These are phyloP conservation scores for Diarsia rubi DNA, from an alignment of 2,888 invertebrate genomes.

Conservation along the genomic window DNA sequence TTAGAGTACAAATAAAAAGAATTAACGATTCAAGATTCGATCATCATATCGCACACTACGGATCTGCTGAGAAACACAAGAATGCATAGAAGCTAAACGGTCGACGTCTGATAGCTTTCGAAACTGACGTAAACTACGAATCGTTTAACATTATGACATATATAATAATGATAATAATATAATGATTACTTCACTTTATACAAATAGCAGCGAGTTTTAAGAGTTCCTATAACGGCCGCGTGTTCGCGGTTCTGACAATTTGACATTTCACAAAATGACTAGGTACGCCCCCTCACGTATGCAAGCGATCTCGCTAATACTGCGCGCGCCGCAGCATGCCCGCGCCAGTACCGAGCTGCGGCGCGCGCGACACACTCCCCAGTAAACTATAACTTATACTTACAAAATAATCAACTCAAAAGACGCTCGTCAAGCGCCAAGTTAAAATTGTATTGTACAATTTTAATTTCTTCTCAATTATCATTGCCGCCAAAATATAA, in stretches of 20 bases:
- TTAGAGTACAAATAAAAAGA: slow-evolving; percentile 42
- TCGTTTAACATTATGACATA: slow-evolving; percentile 88
- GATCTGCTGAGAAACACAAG: slow-evolving; percentile 51
- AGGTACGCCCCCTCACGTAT: slow-evolving; percentile 85
- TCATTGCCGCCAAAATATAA: slow-evolving; percentile 63
- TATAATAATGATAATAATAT: slow-evolving; percentile 89
- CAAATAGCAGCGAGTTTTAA: slow-evolving; percentile 94
- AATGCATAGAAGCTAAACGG: slow-evolving; percentile 64
- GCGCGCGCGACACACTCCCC: slow-evolving; percentile 64
- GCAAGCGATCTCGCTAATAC: slow-evolving; percentile 81
- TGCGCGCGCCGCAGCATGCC: slow-evolving; percentile 68
- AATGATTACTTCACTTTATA: slow-evolving; percentile 92
- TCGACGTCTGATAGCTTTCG: slow-evolving; percentile 89
- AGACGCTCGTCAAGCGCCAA: slow-evolving; percentile 71
- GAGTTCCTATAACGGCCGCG: slow-evolving; percentile 93
- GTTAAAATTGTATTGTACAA: no score
- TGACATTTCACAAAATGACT: slow-evolving; percentile 91
- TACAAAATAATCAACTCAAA: slow-evolving; percentile 85
- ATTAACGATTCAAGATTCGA: slow-evolving; percentile 52
- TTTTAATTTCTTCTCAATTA: slow-evolving; percentile 80
- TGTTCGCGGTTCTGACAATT: slow-evolving; percentile 88
- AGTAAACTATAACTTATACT: slow-evolving; percentile 80
- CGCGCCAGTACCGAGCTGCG: slow-evolving; percentile 31
- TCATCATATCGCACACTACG: slow-evolving; percentile 53
- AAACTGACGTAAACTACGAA: slow-evolving; percentile 89